These are phyloP conservation scores for Psettodes erumei DNA, from an alignment of 2,113 vertebrate species.

Conservation along the genomic window DNA sequence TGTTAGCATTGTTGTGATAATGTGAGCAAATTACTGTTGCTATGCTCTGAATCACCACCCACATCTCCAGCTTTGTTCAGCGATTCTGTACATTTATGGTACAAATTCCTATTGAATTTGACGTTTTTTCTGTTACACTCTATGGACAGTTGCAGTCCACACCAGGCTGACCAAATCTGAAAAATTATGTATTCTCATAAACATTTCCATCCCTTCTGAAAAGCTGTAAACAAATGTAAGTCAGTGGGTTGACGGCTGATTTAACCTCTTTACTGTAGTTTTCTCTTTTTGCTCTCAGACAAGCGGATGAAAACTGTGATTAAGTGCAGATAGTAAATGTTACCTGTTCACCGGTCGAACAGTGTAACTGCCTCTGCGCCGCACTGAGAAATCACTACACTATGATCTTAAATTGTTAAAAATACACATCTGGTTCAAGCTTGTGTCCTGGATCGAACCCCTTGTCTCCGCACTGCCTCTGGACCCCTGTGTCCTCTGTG, in stretches of 20 bases:
- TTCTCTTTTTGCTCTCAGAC: neutral
- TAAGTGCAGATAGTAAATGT: slow-evolving; percentile 29
- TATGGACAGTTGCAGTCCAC: neutral
- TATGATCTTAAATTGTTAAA: no score
- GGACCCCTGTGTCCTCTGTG: neutral
- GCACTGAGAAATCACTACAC: neutral
- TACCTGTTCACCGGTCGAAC: slow-evolving; percentile 13
- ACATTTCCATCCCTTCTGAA: neutral
- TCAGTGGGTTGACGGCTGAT: neutral
- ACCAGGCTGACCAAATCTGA: no score
- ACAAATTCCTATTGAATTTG: no score
- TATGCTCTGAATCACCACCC: neutral
- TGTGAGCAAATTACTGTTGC: no score
- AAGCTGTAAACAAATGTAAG: neutral
- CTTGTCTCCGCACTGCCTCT: neutral
- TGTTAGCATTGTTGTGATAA: no score
- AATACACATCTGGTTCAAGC: no score
- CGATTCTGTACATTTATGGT: no score
- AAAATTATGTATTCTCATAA: no score
- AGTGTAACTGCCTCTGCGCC: neutral
- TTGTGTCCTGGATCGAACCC: neutral
- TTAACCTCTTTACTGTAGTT: no score
- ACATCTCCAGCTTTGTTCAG: neutral
- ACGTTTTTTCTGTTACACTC: neutral
- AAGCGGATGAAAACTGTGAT: slow-evolving; percentile 9